Percentiles rank a stretch among this genome's conserved stretches.
These are phyloP conservation scores for Drosophila koepferae DNA, from an alignment of 2,888 invertebrate genomes.

Conservation along the genomic window DNA sequence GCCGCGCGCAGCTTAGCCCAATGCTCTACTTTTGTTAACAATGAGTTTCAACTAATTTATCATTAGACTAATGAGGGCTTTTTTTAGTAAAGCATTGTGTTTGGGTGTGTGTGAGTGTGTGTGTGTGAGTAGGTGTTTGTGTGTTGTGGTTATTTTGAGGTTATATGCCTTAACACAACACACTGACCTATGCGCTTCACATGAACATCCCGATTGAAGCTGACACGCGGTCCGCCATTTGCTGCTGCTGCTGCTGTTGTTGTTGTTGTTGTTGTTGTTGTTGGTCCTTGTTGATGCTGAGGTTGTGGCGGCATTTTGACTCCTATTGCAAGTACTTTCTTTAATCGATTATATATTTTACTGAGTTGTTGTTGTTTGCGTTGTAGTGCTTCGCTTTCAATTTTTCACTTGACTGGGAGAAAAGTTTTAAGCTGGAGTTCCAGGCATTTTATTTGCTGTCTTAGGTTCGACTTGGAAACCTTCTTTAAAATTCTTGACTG, in stretches of 20 bases:
- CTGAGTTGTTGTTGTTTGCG: background rate
- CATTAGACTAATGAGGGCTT: slow-evolving; percentile 23
- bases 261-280: slow-evolving; percentile 45
- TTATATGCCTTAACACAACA: slow-evolving; percentile 59
- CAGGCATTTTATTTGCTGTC: slow-evolving; percentile 34
- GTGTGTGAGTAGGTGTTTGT: slow-evolving; percentile 28
- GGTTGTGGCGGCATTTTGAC: slow-evolving; percentile 56
- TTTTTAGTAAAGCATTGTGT: slow-evolving; percentile 14
- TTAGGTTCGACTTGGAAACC: slow-evolving; percentile 8
- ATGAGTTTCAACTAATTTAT: slow-evolving; percentile 8
- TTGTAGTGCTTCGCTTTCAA: slow-evolving; percentile 13
- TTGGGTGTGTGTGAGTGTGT: slow-evolving; percentile 12
- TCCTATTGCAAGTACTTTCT: background rate
- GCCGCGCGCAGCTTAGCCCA: slow-evolving; percentile 6
- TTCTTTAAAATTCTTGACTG: slow-evolving; percentile 49
- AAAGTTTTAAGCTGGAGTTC: slow-evolving; percentile 52
- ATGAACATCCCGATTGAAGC: slow-evolving; percentile 96
- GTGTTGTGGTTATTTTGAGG: slow-evolving; percentile 62
- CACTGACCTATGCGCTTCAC: slow-evolving; percentile 94
- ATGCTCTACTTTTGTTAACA: slow-evolving; percentile 16
- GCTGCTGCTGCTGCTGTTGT: slow-evolving; percentile 41
- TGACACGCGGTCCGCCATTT: slow-evolving; percentile 90
- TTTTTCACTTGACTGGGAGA: slow-evolving; percentile 41
- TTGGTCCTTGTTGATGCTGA: slow-evolving; percentile 24
- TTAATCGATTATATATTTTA: background rate